A percentile compares a stretch with the other conserved stretches of the same genome.
These are phyloP conservation scores for Thyatira batis DNA, from an alignment of 2,888 invertebrate species.

Conservation along the genomic window DNA sequence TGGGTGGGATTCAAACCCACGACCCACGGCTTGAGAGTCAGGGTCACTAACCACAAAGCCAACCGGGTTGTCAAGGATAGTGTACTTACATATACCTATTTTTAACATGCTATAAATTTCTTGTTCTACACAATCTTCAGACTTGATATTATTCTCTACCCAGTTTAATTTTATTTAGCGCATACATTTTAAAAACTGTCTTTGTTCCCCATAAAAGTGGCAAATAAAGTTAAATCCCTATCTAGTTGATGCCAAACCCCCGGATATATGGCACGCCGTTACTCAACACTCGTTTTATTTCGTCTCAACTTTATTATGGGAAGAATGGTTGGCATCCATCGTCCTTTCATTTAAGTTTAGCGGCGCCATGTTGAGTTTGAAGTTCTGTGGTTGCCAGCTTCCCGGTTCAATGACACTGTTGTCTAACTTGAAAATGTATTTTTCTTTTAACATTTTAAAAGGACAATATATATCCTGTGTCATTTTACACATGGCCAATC, in stretches of 20 bases:
- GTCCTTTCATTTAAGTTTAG: slow-evolving; percentile 29
- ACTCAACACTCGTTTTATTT: neutral
- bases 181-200: neutral
- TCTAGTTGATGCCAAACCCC: neutral
- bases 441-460: neutral
- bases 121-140: no score
- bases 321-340: slow-evolving; percentile 20
- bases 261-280: neutral
- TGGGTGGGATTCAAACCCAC: no score
- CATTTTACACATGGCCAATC: no score
- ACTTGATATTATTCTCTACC: no score
- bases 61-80: no score
- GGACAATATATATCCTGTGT: no score
- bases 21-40: no score
- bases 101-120: no score
- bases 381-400: slow-evolving; percentile 9
- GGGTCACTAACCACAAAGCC: no score
- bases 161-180: no score
- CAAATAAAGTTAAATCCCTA: neutral
- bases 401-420: slow-evolving; percentile 7
- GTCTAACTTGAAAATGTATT: neutral
- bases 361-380: slow-evolving; percentile 19
- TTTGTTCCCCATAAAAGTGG: neutral
- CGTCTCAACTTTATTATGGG: slow-evolving; percentile 21
- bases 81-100: no score